phyloP scores from a whole-genome alignment of 2,888 invertebrate species.

The Brachylomia viminalis region DNA sequence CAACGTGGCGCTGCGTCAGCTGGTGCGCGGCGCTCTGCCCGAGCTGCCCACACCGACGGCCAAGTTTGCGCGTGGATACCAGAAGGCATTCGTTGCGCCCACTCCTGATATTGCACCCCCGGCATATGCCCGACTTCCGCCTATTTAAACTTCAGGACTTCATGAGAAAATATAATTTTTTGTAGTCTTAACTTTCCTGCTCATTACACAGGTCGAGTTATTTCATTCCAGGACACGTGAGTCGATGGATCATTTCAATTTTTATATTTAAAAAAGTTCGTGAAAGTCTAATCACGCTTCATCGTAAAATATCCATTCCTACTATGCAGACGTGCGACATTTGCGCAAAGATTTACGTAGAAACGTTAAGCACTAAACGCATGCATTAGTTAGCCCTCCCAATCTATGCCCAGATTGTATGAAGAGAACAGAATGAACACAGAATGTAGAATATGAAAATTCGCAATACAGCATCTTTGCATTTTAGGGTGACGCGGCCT shows the following conservation, averaged over 20 bases:
- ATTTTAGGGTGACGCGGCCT: background rate
- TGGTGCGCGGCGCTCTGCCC: conserved; percentile 91
- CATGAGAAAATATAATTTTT: background rate
- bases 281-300: background rate
- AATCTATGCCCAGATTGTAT: background rate
- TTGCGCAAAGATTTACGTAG: background rate
- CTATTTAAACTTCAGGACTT: conserved; percentile 68
- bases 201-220: background rate
- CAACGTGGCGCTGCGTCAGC: conserved; percentile 92
- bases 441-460: too few species aligned
- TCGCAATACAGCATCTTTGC: background rate
- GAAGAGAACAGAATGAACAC: too few species aligned
- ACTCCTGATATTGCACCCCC: conserved; percentile 71
- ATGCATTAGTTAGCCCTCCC: background rate
- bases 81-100: conserved; percentile 75
- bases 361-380: background rate
- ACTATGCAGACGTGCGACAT: background rate
- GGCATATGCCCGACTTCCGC: conserved; percentile 76
- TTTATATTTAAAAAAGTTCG: too few species aligned
- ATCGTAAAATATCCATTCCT: background rate
- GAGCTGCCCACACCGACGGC: conserved; percentile 73
- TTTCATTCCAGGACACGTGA: background rate
- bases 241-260: background rate
- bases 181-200: background rate
- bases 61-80: conserved; percentile 69